Evolutionary conservation across 2,888 invertebrate species (phyloP).

Genomic region (Therioaphis trifolii): DNA sequence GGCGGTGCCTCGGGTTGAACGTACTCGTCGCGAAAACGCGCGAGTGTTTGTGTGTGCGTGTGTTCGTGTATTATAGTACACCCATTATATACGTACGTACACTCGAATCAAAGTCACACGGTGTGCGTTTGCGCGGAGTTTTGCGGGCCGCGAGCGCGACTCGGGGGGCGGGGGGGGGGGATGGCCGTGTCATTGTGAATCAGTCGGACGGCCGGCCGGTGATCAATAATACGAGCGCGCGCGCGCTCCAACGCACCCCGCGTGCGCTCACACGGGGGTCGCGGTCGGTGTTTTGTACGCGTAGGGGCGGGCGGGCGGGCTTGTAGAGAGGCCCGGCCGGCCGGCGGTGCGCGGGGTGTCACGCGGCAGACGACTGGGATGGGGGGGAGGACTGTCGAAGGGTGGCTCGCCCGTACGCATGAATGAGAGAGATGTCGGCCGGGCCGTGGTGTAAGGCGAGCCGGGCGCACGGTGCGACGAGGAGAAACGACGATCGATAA

Average conservation of each 20-base stretch:
- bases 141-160: background rate
- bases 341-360: background rate
- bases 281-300: too few species aligned
- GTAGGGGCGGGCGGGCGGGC: background rate
- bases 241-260: background rate
- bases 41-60: too few species aligned
- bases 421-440: too few species aligned
- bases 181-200: conserved; percentile 54
- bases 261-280: background rate
- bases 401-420: background rate
- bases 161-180: conserved; percentile 51
- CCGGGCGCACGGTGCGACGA: too few species aligned
- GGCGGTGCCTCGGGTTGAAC: too few species aligned
- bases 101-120: conserved; percentile 23
- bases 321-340: background rate
- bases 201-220: background rate
- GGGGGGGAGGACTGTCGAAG: background rate
- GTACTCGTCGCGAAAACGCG: too few species aligned
- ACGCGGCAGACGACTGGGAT: too few species aligned
- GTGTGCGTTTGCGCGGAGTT: background rate
- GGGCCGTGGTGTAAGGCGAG: too few species aligned
- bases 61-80: too few species aligned
- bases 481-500: too few species aligned
- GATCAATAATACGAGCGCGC: conserved; percentile 40
- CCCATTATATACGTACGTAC: too few species aligned